A percentile compares a stretch with the other conserved stretches of the same genome.
Conservation (phyloP, 2,888 invertebrate species). For the Scaptomyza tumidula region DNA sequence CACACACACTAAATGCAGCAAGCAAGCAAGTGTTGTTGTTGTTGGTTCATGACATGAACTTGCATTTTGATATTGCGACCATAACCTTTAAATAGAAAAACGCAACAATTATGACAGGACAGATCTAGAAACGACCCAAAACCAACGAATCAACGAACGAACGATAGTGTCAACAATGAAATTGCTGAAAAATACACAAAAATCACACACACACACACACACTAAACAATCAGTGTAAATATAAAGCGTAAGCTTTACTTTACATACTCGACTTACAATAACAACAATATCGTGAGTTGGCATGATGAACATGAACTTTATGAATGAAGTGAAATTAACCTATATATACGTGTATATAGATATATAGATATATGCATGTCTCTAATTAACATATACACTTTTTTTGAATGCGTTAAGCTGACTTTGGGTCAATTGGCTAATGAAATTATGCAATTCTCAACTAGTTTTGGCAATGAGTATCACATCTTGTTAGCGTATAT, state of each 20-base stretch:
- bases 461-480: constrained; percentile 58
- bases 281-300: constrained; percentile 53
- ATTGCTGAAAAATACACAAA: constrained; percentile 61
- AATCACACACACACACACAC: background rate
- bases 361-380: background rate
- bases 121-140: constrained; percentile 49
- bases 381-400: constrained; percentile 1
- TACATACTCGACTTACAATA: constrained; percentile 35
- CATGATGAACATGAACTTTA: constrained; percentile 52
- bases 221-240: constrained; percentile 36
- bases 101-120: constrained; percentile 79
- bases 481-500: constrained; percentile 18
- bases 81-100: constrained; percentile 43
- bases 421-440: constrained; percentile 56
- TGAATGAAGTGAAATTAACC: constrained; percentile 53
- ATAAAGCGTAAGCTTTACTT: constrained; percentile 34
- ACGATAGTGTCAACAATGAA: constrained; percentile 81
- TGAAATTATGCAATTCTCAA: constrained; percentile 70
- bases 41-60: constrained; percentile 49
- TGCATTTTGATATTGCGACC: constrained; percentile 47
- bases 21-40: constrained; percentile 12
- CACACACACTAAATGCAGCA: constrained; percentile 36
- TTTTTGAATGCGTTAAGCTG: background rate
- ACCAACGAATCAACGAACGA: constrained; percentile 7
- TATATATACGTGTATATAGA: background rate